Base-by-base conservation (phyloP, 2,888 invertebrate genomes). In the Caenorhabditis imperialis region DNA sequence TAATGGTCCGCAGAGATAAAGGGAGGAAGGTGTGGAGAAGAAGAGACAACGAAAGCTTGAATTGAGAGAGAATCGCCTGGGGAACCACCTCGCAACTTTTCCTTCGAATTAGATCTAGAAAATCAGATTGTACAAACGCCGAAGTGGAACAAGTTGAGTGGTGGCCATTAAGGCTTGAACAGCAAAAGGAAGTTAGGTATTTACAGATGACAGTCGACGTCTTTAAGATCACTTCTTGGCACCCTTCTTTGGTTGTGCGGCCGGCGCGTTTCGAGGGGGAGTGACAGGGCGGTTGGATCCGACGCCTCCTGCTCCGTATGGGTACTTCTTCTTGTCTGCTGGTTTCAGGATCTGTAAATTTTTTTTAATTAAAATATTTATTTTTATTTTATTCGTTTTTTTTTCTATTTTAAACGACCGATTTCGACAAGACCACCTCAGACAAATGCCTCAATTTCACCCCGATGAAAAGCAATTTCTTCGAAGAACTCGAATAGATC, bases 321-420 rank as follows among this genome's bases (percentile, higher is more conserved):
- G 95, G 90, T 97, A 98, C 91, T 98, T 94, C 91, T 99, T 99
- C 91, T 98, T 99, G 91, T 99, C 98, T 75, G 98, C 98, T 88
- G 99, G 99, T 91, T 99, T 98, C 90, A 99, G 91, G 88, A 99
- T 99, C 97, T 98, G 90, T 16, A 89, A 89, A 42, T 23, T 12
- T 23, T 40, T 27, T 47, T 27, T 16, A 47, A 44, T 20, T 20
- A 5, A 5, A 27, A 25, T n/a, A 42, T 44, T 23, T 12, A 4
- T 7, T 27, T 23, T n/a, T 20, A n/a, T 20, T 16, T 53, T 8
- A 7, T 27, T 33, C 5, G 23, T 22, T 18, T 10, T 5, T 53
- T 6, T 33, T 14, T 37, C 14, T 22, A 14, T 22, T 27, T 16
- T 44, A 42, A 3, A 16, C 8, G n/a, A n/a, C n/a, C n/a, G n/a